phyloP scores from a whole-genome alignment of 2,888 invertebrate genomes.

The Hirtodrosophila histrioides region DNA sequence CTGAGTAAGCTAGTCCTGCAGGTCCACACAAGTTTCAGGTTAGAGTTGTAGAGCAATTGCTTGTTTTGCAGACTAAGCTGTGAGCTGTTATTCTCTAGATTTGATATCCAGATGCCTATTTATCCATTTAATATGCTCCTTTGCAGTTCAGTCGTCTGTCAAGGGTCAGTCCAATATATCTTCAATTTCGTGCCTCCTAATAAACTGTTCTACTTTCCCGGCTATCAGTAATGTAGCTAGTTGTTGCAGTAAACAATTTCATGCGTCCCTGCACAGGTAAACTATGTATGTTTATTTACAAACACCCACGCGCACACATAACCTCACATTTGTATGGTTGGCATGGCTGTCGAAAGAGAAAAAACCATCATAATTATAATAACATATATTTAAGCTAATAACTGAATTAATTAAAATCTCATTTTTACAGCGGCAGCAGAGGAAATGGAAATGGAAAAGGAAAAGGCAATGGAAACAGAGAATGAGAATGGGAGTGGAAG shows the following conservation, averaged over 20 bases:
- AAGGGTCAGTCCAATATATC: no score
- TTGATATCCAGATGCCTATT: no score
- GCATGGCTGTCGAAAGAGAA: constrained; percentile 10
- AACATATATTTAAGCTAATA: constrained; percentile 77
- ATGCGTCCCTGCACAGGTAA: constrained; percentile 26
- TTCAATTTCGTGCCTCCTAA: no score
- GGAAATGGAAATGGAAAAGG: constrained; percentile 31
- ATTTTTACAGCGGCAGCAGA: constrained; percentile 55
- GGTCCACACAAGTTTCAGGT: no score
- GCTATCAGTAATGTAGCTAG: constrained; percentile 5
- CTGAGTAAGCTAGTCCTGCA: no score
- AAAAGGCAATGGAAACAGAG: constrained; percentile 7
- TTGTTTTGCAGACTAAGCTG: no score
- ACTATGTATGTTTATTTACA: constrained; percentile 11
- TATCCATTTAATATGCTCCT: no score
- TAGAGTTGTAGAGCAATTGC: no score
- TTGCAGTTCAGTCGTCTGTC: no score
- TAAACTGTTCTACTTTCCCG: constrained; percentile 11
- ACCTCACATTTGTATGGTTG: not conserved
- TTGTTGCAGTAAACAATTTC: constrained; percentile 38
- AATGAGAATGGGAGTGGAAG: constrained; percentile 22
- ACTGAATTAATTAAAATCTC: constrained; percentile 79
- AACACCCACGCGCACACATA: constrained; percentile 11
- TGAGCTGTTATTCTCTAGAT: no score
- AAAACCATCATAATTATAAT: constrained; percentile 58